These are phyloP conservation scores for Ctenosaura bakeri DNA, from an alignment of 2,797 vertebrate genomes.

Conservation along the genomic window DNA sequence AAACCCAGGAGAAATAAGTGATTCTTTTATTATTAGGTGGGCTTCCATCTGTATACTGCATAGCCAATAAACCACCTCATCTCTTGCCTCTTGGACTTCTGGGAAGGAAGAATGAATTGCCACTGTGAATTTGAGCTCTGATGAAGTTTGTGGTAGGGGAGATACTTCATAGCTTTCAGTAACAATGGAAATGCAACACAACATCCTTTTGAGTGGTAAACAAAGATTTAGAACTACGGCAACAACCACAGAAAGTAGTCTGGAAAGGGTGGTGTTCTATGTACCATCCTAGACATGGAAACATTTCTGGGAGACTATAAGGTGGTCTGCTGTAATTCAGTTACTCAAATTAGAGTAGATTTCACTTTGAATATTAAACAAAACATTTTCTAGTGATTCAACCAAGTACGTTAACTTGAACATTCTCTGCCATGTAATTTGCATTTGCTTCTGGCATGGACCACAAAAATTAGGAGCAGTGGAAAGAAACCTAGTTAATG, in stretches of 20 bases:
- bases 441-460: neutral
- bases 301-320: neutral
- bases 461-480: neutral
- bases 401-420: neutral
- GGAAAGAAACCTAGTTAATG: neutral
- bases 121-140: too few relatives aligned
- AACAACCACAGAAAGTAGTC: neutral
- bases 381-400: neutral
- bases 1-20: too few relatives aligned
- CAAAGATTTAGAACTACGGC: neutral
- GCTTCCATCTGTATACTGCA: too few relatives aligned
- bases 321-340: neutral
- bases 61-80: too few relatives aligned
- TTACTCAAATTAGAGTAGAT: neutral
- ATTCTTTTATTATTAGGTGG: too few relatives aligned
- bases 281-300: neutral
- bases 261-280: neutral
- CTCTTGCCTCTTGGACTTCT: too few relatives aligned
- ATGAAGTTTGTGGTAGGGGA: too few relatives aligned
- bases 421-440: too few relatives aligned
- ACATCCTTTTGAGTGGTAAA: neutral
- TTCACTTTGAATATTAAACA: neutral
- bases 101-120: too few relatives aligned
- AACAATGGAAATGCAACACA: neutral
- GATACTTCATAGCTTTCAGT: neutral